Evolutionary conservation across 1,140 invertebrate species (phyloP).

Genomic region (Hydropsyche tenuis): DNA sequence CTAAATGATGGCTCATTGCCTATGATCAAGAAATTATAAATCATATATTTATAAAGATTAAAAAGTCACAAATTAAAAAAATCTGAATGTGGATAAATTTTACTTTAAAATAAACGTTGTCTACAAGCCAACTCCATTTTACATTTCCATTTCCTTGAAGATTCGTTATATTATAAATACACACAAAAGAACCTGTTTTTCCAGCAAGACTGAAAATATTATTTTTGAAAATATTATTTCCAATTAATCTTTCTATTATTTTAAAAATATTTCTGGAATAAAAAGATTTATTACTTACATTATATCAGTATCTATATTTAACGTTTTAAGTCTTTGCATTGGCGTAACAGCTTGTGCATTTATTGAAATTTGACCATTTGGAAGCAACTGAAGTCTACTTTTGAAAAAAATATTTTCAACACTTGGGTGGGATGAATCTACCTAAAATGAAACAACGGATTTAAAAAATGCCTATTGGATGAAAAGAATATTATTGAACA

Average conservation of each 20-base stretch:
- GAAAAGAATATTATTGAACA: background rate
- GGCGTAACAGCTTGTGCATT: constrained; percentile 57
- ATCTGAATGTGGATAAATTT: background rate
- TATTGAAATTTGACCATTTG: constrained; percentile 53
- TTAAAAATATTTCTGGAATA: constrained; percentile 43
- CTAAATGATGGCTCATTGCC: constrained; percentile 56
- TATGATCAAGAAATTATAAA: constrained; percentile 45
- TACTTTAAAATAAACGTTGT: constrained; percentile 58
- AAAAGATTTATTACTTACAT: constrained; percentile 52
- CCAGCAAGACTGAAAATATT: constrained; percentile 56
- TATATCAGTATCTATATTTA: constrained; percentile 58
- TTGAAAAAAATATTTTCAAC: constrained; percentile 59
- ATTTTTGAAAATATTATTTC: too few species aligned
- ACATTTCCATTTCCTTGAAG: constrained; percentile 58
- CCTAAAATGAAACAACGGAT: too few species aligned
- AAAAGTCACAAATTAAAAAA: background rate
- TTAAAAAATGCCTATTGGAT: background rate
- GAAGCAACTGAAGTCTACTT: constrained; percentile 55
- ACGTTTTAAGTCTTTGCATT: constrained; percentile 52
- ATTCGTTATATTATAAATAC: constrained; percentile 57
- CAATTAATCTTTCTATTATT: background rate
- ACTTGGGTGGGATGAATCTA: constrained; percentile 41
- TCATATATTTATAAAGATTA: constrained; percentile 8
- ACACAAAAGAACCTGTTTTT: constrained; percentile 58
- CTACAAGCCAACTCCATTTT: constrained; percentile 59